Conservation (phyloP, 2,113 vertebrate species). For the Protobothrops mucrosquamatus region DNA sequence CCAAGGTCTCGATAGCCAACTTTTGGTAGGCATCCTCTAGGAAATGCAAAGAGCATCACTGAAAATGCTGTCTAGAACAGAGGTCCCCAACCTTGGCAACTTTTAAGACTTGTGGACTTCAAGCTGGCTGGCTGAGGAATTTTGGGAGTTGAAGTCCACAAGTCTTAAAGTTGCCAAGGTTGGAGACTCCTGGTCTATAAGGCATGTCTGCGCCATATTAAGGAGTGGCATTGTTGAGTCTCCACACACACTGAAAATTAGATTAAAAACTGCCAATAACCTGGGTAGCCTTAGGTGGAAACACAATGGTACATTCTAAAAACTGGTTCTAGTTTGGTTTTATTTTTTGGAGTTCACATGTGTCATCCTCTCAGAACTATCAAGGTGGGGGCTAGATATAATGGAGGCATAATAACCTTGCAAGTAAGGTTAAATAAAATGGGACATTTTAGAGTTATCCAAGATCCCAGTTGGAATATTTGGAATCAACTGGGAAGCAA, state of each 20-base stretch:
- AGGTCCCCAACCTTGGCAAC: too few relatives aligned
- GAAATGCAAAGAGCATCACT: slow-evolving; percentile 28
- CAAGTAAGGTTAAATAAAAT: not conserved
- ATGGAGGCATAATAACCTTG: not conserved
- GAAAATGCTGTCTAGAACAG: not conserved
- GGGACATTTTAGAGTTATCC: not conserved
- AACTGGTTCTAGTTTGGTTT: not conserved
- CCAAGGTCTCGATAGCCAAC: slow-evolving; percentile 86
- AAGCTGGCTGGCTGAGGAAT: too few relatives aligned
- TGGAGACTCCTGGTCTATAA: too few relatives aligned
- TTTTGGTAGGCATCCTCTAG: slow-evolving; percentile 86
- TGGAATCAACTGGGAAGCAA: not conserved
- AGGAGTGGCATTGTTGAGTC: not conserved
- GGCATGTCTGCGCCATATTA: not conserved
- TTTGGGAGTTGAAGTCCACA: too few relatives aligned
- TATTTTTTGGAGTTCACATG: not conserved
- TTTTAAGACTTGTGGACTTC: too few relatives aligned
- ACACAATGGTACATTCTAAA: not conserved
- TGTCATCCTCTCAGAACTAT: not conserved
- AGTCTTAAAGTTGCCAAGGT: too few relatives aligned
- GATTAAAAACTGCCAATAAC: not conserved
- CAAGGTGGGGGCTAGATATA: not conserved
- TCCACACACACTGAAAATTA: not conserved
- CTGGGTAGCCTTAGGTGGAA: not conserved
- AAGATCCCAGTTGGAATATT: not conserved